These are phyloP conservation scores for Phoebastria nigripes DNA, from an alignment of 2,797 vertebrate genomes.

Conservation along the genomic window DNA sequence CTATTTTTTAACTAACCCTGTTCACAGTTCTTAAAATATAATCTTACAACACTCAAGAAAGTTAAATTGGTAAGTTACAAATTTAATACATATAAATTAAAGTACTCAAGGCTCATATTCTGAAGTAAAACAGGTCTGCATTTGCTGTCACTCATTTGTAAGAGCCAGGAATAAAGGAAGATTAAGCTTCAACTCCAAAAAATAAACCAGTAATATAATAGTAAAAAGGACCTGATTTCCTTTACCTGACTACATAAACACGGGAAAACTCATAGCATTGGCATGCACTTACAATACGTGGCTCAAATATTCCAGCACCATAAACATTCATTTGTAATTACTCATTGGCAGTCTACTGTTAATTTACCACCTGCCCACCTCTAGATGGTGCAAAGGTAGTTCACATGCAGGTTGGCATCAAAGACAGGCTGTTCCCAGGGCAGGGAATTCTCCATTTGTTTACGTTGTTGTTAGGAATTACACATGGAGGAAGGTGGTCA, in stretches of 20 bases:
- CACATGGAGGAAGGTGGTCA: not conserved
- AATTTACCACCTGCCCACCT: not conserved
- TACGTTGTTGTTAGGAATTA: not conserved
- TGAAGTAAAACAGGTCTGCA: not conserved
- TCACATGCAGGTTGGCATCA: not conserved
- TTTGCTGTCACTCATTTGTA: not conserved
- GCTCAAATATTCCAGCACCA: not conserved
- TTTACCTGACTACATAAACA: not conserved
- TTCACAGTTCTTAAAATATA: not conserved
- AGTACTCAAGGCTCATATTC: not conserved
- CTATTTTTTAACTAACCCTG: not conserved
- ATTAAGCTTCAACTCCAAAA: not conserved
- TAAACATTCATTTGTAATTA: not conserved
- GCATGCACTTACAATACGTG: accelerated
- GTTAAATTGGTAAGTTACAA: not conserved
- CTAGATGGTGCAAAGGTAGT: not conserved
- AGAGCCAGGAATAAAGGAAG: not conserved
- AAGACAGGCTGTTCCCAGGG: not conserved
- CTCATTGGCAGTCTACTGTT: not conserved
- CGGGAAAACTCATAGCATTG: not conserved
- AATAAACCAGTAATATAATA: not conserved
- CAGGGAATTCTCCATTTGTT: not conserved
- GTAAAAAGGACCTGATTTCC: not conserved
- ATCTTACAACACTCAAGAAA: not conserved
- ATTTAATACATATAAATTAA: not conserved